Base-by-base conservation (phyloP, 1,140 invertebrate species). In the Drosophila baimaii region DNA sequence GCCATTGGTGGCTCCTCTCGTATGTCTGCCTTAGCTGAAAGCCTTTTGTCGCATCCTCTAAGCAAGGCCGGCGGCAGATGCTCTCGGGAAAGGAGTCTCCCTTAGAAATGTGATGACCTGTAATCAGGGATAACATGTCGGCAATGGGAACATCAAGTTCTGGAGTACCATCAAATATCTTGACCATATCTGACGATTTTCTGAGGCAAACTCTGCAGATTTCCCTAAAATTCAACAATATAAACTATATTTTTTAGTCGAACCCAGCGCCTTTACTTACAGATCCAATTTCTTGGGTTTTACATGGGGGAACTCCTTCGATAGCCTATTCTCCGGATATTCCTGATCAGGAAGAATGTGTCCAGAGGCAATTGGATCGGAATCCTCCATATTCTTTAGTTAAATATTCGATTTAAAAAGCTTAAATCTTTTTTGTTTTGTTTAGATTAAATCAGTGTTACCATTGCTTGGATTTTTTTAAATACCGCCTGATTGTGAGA, bases 81-180 rank as follows among this genome's bases (percentile, higher is more conserved):
- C 3, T 23, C 46, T 59, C 57, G 8, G 57, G 43, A 6, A 58
- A 43, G 6, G 43, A 59, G 5, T 59, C 43, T 7, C 19, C 43
- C 17, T 31, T 31, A 6, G 4, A 19, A 31, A 59, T 27, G 0
- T 33, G 13, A 13, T 49, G 21, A 2, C 43, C 43, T 46, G 43
- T 46, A 15, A 46, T 21, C 13, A 15, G 13, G 13, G 21, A 46
- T 15, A 46, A 15, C 43, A 46, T 25, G 8, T 46, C 21, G 43
- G 21, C 6, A 23, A 46, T 46, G 13, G 43, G 21, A 13, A 21
- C 21, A 5, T 12, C 2, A 10, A 44, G 5, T 44, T 13, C 43
- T 13, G 43, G 9, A 46, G 43, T 15, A 13, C 7, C 8, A 4
- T 8, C 21, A 23, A 46, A 46, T 23, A 46, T 46, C 13, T 46